A percentile compares a stretch with the other conserved stretches of the same genome.
phyloP scores from a whole-genome alignment of 2,797 vertebrate genomes.

The Peromyscus attwateri region DNA sequence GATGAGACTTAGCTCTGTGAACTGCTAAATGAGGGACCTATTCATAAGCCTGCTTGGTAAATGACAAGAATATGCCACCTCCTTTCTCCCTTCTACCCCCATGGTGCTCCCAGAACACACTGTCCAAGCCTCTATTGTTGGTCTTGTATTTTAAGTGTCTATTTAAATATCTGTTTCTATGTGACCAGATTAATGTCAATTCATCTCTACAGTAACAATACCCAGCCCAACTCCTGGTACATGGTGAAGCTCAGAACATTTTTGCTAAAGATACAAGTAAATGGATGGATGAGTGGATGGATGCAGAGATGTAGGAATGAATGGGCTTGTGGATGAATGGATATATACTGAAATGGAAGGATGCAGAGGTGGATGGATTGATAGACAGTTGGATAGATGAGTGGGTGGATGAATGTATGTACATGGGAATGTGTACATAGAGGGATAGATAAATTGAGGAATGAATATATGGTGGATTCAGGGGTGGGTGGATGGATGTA shows the following conservation, averaged over 20 bases:
- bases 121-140: neutral
- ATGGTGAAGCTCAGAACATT: neutral
- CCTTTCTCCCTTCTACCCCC: neutral
- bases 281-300: neutral
- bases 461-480: neutral
- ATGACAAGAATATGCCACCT: neutral
- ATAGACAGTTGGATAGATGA: accelerated
- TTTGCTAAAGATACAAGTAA: neutral
- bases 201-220: neutral
- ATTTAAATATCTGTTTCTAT: slow-evolving; percentile 61
- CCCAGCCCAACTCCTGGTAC: neutral
- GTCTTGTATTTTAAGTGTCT: slow-evolving; percentile 50
- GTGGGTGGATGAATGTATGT: neutral
- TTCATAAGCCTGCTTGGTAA: accelerated
- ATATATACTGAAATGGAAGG: neutral
- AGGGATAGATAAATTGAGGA: accelerated
- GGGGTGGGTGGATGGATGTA: too few relatives aligned
- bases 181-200: slow-evolving; percentile 5
- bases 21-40: neutral
- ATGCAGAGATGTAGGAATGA: accelerated
- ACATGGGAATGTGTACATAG: accelerated
- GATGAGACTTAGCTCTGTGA: neutral
- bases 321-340: neutral
- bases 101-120: neutral
- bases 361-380: accelerated